phyloP scores from a whole-genome alignment of 2,888 invertebrate species.

The Dicyrtoma fusca region DNA sequence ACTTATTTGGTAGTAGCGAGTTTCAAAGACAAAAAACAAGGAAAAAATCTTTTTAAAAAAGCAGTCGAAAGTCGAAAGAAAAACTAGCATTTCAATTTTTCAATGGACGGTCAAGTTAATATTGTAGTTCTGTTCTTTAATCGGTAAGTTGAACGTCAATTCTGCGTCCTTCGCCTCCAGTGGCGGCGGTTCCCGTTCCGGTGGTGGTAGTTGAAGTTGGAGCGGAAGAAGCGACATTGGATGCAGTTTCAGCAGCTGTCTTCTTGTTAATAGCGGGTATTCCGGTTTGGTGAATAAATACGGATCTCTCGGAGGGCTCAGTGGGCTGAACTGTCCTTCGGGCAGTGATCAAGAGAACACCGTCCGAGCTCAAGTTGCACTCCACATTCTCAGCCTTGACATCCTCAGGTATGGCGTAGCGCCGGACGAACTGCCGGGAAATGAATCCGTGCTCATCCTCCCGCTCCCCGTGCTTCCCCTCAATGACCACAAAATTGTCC shows the following conservation, averaged over 20 bases:
- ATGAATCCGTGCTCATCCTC: slow-evolving; percentile 81
- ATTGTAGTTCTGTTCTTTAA: not conserved
- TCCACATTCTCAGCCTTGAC: slow-evolving; percentile 73
- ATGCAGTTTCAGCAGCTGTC: not conserved
- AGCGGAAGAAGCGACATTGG: not conserved
- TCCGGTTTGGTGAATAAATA: slow-evolving; percentile 21
- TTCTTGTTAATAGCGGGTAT: slow-evolving; percentile 23
- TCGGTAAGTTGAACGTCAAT: slow-evolving; percentile 16
- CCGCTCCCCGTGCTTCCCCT: slow-evolving; percentile 82
- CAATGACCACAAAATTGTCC: slow-evolving; percentile 70
- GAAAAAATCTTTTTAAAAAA: too few species aligned
- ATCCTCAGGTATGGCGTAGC: slow-evolving; percentile 75
- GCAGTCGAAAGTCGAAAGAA: too few species aligned
- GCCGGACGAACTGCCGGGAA: slow-evolving; percentile 74
- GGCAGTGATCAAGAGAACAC: slow-evolving; percentile 19
- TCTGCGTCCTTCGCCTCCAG: not conserved
- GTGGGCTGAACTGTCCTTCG: not conserved
- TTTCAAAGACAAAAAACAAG: too few species aligned
- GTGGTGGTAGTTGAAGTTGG: not conserved
- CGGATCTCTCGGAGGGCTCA: not conserved
- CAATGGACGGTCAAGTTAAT: too few species aligned
- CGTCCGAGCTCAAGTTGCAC: slow-evolving; percentile 21
- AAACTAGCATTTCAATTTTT: too few species aligned
- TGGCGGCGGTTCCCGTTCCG: not conserved
- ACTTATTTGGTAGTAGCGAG: too few species aligned